A percentile compares a stretch with the other conserved stretches of the same genome.
These are phyloP conservation scores for Odontophorus gujanensis DNA, from an alignment of 2,113 vertebrate species.

Conservation along the genomic window DNA sequence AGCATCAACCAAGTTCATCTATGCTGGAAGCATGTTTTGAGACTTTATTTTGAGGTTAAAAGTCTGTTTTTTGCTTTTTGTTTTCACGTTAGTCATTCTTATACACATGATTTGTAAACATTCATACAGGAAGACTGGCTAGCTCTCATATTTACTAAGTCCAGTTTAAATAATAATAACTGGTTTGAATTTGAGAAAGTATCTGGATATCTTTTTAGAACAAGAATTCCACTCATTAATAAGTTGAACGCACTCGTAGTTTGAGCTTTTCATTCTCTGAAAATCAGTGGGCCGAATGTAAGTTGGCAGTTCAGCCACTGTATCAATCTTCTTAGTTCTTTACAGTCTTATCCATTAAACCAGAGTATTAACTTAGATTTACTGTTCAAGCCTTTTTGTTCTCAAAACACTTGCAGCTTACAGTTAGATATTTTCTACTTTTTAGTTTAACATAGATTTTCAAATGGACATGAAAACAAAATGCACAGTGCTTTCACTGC, in stretches of 20 bases:
- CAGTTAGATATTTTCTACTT: not conserved
- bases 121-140: not conserved
- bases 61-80: not conserved
- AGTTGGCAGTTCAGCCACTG: constrained; percentile 19
- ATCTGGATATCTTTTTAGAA: not conserved
- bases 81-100: not conserved
- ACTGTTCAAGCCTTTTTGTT: not conserved
- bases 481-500: too few relatives aligned
- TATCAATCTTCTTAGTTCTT: constrained; percentile 30
- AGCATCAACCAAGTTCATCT: not conserved
- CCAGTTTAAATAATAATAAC: not conserved
- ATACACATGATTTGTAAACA: not conserved
- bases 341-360: not conserved
- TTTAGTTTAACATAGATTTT: not conserved
- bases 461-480: not conserved
- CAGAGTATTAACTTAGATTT: not conserved
- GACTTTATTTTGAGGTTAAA: not conserved
- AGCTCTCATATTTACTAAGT: not conserved
- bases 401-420: not conserved
- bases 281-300: not conserved
- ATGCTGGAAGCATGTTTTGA: not conserved
- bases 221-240: not conserved
- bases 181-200: not conserved
- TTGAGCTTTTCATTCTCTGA: not conserved
- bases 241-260: not conserved